Base-by-base conservation (phyloP, 2,113 vertebrate genomes). In the Podarcis cretensis region DNA sequence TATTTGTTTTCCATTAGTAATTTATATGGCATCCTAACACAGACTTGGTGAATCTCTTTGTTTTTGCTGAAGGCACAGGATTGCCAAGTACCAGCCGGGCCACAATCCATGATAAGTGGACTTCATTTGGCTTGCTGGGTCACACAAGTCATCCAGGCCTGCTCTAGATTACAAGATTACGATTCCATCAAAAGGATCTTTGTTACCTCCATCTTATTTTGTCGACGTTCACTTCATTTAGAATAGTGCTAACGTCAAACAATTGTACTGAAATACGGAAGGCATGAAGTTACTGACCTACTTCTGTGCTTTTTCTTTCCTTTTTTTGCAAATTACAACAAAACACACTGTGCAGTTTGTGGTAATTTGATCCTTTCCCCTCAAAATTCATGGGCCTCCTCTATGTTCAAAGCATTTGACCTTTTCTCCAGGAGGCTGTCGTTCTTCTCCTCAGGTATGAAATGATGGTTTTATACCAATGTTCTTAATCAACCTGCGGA, bases 401-500 rank as follows among this genome's bases (percentile, higher is more conserved):
- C 63, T n/a, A 48, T 91, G 68, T 94, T 81, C 32, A 89, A 95
- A 96, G 65, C 77, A 92, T 91, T 92, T 94, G 86, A 92, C 77
- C 91, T 96, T 96, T 95, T 92, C 91, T 91, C 74, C 73, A 68
- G 48, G 43, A 81, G 65, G 82, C 91, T 85, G 4, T 27, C 81
- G 59, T 76, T 95, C 93, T 95, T 68, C 40, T 93, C 89, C 93
- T 86, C n/a, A 88, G 76, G 81, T 91, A 87, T 89, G 89, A 25
- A 85, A 84, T 90, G 66, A 91, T 90, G 69, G 12, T 89, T 95
- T 95, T 93, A 88, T 95, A 94, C 85, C 90, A 75, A 43, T 90
- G 89, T 94, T 85, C 76, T 93, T 93, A 95, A 89, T 92, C 83
- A 93, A 94, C 91, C 74, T 92, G 85, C 94, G 89, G 94, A 96